These are phyloP conservation scores for Drosophila takahashii DNA, from an alignment of 1,140 invertebrate species.

Conservation along the genomic window DNA sequence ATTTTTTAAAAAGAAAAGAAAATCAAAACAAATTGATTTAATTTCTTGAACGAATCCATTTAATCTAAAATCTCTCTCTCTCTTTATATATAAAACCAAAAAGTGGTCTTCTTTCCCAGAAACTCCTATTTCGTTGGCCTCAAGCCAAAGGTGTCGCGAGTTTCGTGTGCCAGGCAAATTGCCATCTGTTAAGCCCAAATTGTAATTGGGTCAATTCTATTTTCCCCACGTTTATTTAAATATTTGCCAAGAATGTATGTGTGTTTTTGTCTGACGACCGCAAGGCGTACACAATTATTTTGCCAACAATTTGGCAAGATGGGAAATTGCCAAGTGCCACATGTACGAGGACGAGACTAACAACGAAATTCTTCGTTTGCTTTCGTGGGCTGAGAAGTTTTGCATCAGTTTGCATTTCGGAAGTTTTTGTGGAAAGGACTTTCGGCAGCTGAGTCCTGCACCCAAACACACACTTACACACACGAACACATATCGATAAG, in stretches of 20 bases:
- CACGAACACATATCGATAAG: conserved; percentile 30
- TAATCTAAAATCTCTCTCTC: background rate
- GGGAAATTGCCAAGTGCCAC: conserved; percentile 62
- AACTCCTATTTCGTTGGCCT: conserved; percentile 46
- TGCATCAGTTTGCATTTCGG: conserved; percentile 51
- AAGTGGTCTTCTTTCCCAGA: too few relatives aligned
- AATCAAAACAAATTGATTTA: background rate
- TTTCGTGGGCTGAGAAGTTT: conserved; percentile 42
- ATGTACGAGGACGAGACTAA: conserved; percentile 16
- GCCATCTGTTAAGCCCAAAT: conserved; percentile 68
- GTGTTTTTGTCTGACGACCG: conserved; percentile 47
- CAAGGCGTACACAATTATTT: conserved; percentile 78
- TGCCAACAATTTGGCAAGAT: conserved; percentile 60
- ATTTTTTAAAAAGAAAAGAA: too few relatives aligned
- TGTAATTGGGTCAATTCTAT: conserved; percentile 77
- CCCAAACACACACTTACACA: background rate
- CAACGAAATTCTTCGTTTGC: conserved; percentile 49
- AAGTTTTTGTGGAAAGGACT: conserved; percentile 60
- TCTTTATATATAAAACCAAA: background rate
- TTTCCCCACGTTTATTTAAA: conserved; percentile 55
- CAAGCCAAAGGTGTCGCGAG: conserved; percentile 62
- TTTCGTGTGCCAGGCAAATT: conserved; percentile 63
- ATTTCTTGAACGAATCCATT: background rate
- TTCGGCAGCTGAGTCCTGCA: conserved; percentile 51
- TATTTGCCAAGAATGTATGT: conserved; percentile 57